Evolutionary conservation across 2,797 vertebrate genomes (phyloP), one percentile per base, ranked within the genome.

Genomic region (Coendou prehensilis): DNA sequence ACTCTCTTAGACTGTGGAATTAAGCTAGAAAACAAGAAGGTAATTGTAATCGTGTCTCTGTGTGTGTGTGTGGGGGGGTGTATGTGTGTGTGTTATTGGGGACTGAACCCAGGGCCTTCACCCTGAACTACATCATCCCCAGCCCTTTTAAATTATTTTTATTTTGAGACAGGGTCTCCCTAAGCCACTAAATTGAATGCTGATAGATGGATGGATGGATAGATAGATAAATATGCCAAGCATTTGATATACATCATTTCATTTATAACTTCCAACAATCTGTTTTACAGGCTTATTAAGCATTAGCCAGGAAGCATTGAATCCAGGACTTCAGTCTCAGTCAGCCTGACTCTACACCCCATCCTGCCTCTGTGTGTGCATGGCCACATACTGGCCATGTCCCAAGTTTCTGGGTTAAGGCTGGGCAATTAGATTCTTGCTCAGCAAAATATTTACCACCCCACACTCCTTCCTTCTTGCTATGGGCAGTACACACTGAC

Each of bases 351-450:
- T 3, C 1, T 22, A 20, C 26, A 33, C 41, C 67, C 82, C 15
- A 2, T 1, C 45, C 52, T 41, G 17, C 52, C 17, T 14, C 23
- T 26, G 0, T 33, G 23, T 4, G 4, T 71, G 0, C 9, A 20
- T 1, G 22, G 0, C 37, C 22, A 22, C 52, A 22, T 1, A 11
- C 10, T 0, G 10, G 47, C n/a, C 14, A 4, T 5, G 57, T 14
- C 23, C 23, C 11, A n/a, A 33, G 33, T 80, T 79, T 64, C 52
- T 2, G 57, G 37, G 37, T 26, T 50, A 41, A 75, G 20, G 7
- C 57, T 22, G 20, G 85, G 57, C 26, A 3, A 52, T 2, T 33
- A 33, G 54, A 54, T 41, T 26, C n/a, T 30, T n/a, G 41, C 14
- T 57, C 64, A 15, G 30, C 14, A 41, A 47, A 18, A 41, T 33